phyloP scores from a whole-genome alignment of 2,888 invertebrate species.

The Chymomyza amoena region DNA sequence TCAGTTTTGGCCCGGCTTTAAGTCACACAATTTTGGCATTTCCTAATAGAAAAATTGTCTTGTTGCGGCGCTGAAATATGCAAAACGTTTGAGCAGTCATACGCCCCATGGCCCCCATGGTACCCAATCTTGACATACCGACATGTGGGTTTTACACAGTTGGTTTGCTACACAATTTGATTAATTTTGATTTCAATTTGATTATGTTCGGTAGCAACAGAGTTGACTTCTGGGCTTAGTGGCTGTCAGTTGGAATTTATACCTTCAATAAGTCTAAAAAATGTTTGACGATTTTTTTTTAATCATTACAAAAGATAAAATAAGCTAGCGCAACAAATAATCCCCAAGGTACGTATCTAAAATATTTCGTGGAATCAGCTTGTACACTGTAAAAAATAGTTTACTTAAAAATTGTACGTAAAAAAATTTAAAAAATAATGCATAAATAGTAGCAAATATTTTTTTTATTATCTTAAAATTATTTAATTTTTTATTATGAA shows the following conservation, averaged over 20 bases:
- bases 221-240: conserved; percentile 39
- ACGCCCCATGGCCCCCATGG: background rate
- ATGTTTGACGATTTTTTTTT: background rate
- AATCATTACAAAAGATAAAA: background rate
- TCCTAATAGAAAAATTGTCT: background rate
- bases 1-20: conserved; percentile 31
- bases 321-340: background rate
- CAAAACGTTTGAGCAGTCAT: conserved; percentile 27
- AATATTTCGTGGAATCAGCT: too few relatives aligned
- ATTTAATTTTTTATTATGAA: too few relatives aligned
- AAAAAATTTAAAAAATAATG: too few relatives aligned
- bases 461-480: too few relatives aligned
- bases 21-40: conserved; percentile 15
- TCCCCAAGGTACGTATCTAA: background rate
- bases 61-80: conserved; percentile 31
- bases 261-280: background rate
- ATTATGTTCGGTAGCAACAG: conserved; percentile 52
- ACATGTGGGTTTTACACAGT: background rate
- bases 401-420: too few relatives aligned
- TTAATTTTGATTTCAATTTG: conserved; percentile 70
- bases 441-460: too few relatives aligned
- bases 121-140: background rate
- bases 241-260: conserved; percentile 55
- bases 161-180: conserved; percentile 30
- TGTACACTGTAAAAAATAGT: too few relatives aligned